Base-by-base conservation (phyloP, 1,140 invertebrate species). In the Cecropterus lyciades region DNA sequence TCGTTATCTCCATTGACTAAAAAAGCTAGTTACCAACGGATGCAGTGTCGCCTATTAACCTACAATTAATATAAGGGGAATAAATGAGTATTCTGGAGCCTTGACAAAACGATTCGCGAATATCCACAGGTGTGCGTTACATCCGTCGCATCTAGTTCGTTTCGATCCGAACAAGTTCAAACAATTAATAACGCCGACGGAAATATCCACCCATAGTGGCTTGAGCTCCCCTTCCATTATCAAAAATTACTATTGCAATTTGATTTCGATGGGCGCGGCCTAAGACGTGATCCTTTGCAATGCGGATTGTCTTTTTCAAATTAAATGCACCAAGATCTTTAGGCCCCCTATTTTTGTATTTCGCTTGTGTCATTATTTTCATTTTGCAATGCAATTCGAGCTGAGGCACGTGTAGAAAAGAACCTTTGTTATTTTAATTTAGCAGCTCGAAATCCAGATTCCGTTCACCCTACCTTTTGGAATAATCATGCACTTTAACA, bases 241-340 rank as follows among this genome's bases (percentile, higher is more conserved):
- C 84, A 87, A 84, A 87, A 87, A 85, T 87, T 84, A 86, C 77
- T 89, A 89, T 88, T 87, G 87, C 88, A 77, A 81, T 84, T 79
- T 79, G 82, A 84, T 82, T 83, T 82, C 73, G 73, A 71, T 85
- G 82, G 83, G 87, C 83, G 87, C 69, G 70, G 7, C 30, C 45
- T 16, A 67, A 66, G 57, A 85, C 84, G 82, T 84, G 85, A 82
- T 87, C 75, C 65, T 73, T 86, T 83, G 71, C 77, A 75, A 64
- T 71, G 65, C 63, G 51, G 52, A 84, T 88, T 89, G 85, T 88
- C 84, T 91, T 87, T 79, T 82, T 73, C 62, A 86, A 86, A 89
- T 89, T 88, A 87, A 89, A 83, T 78, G 77, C 72, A 73, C 64
- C 67, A 66, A 66, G 75, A 69, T 79, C 60, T 72, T 80, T 81